Base-by-base conservation (phyloP, 2,888 invertebrate genomes). In the Cotesia congregata region DNA sequence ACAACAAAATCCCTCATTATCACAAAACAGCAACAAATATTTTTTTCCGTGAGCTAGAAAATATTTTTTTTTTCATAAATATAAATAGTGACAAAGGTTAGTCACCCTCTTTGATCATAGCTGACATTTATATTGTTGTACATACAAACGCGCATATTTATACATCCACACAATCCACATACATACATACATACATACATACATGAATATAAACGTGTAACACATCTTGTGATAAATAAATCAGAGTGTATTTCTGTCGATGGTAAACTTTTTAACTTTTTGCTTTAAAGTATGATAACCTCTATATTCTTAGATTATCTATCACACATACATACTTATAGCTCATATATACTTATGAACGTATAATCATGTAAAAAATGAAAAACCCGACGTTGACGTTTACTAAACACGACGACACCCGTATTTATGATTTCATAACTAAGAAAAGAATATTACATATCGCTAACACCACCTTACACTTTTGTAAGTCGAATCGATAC, bases 21-120 rank as follows among this genome's bases (percentile, higher is more conserved):
- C 30, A 30, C 30, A 30, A 30, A 30, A 30, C 30, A 30, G 30
- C 30, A 30, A 30, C 30, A 30, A 30, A 30, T 3, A 30, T 30
- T 30, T 30, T 30, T 30, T 30, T 30, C 30, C 30, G 3, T 1
- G 6, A 65, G 20, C n/a, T 20, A 65, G 5, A 15, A 2, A 7
- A 30, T 6, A 65, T 67, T 12, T 38, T 30, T 67, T 39, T 9
- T 15, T 40, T 68, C 17, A 1, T 15, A 6, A 40, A 17, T 17
- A 68, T 5, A 41, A 68, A 17, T 41, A 17, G 9, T 68, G 40
- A 68, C 12, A 50, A 50, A 50, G 50, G 50, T 50, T 50, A 50
- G 50, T 50, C 50, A 50, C 50, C 50, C 50, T 50, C 50, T 50
- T 30, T 50, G 50, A 50, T 50, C 50, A 50, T 50, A 50, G 50